These are phyloP conservation scores for Cavia porcellus DNA, from an alignment of 2,113 vertebrate genomes.

Conservation along the genomic window DNA sequence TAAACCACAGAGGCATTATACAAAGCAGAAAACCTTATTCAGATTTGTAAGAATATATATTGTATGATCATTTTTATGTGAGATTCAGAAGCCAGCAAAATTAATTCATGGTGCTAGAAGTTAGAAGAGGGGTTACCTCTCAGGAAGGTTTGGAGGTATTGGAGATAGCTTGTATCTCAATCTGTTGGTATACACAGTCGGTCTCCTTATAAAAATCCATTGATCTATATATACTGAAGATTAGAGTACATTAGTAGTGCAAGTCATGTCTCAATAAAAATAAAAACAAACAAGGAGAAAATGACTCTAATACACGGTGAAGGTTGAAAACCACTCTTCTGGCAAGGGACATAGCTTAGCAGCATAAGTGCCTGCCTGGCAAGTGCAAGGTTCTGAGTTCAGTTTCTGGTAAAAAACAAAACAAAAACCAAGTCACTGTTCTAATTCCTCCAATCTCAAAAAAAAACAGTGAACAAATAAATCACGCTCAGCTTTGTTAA, in stretches of 20 bases:
- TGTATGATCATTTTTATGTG: constrained; percentile 7
- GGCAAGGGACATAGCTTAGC: no score
- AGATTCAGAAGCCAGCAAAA: not conserved
- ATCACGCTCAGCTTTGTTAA: not conserved
- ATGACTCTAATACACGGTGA: not conserved
- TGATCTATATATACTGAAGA: not conserved
- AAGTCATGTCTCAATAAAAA: constrained; percentile 21
- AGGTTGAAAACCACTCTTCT: not conserved
- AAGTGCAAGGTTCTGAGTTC: no score
- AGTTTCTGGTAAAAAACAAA: no score
- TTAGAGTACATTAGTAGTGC: not conserved
- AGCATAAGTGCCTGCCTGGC: no score
- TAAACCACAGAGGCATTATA: not conserved
- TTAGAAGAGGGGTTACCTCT: not conserved
- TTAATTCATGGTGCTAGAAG: not conserved
- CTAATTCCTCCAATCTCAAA: not conserved
- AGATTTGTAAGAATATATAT: not conserved
- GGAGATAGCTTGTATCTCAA: not conserved
- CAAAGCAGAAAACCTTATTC: not conserved
- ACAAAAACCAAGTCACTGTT: not conserved
- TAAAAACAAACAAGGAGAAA: not conserved
- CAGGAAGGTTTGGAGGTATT: not conserved
- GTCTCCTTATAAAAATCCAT: not conserved
- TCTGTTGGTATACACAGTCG: not conserved
- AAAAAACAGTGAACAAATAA: not conserved